Conservation (phyloP, 92 coral and sea anemone genomes). For the Anthopleura xanthogrammica region DNA sequence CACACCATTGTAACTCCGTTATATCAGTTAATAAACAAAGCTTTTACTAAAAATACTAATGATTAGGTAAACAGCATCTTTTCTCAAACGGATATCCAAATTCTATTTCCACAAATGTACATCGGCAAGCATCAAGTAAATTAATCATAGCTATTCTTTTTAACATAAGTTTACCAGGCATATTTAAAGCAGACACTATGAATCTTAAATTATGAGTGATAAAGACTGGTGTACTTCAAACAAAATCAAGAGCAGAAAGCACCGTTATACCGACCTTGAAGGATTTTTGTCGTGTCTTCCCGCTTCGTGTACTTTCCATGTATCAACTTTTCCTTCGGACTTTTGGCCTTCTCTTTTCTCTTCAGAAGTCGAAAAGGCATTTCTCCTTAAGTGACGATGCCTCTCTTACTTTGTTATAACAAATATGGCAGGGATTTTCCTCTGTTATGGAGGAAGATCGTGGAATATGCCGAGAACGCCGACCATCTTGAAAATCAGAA, state of each 20-base stretch:
- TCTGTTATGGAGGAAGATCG: background rate
- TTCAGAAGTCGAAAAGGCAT: slow-evolving; percentile 95
- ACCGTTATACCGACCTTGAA: slow-evolving; percentile 55
- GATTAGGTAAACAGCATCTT: too few species aligned
- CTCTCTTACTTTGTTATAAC: background rate
- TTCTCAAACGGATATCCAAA: too few species aligned
- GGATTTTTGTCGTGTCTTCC: slow-evolving; percentile 79
- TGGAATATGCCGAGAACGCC: slow-evolving; percentile 15
- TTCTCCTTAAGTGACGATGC: background rate
- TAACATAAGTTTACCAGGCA: too few species aligned
- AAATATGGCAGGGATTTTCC: background rate
- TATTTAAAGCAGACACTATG: too few species aligned
- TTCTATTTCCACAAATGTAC: too few species aligned
- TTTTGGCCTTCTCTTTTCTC: slow-evolving; percentile 81
- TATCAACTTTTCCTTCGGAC: slow-evolving; percentile 60
- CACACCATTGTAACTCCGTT: background rate
- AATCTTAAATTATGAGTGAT: too few species aligned
- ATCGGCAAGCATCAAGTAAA: too few species aligned
- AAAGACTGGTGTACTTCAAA: background rate
- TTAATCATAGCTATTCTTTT: too few species aligned
- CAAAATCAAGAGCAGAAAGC: background rate
- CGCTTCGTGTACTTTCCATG: slow-evolving; percentile 87
- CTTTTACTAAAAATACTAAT: too few species aligned
- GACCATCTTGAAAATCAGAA: slow-evolving; percentile 2
- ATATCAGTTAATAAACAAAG: background rate